Evolutionary conservation across 2,797 vertebrate genomes (phyloP).

Genomic region (Acipenser oxyrinchus): DNA sequence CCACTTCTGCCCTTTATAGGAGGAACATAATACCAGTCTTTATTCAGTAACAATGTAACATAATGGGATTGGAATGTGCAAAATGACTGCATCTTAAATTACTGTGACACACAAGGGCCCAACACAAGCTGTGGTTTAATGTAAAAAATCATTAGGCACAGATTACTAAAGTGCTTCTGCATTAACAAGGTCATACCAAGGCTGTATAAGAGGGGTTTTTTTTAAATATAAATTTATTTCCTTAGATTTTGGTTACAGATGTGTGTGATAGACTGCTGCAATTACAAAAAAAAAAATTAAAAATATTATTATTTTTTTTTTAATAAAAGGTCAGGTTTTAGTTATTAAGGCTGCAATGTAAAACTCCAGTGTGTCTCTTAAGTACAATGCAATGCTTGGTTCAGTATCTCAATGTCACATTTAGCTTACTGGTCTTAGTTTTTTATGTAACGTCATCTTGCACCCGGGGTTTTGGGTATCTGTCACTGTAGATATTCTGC

Average conservation of each 20-base stretch:
- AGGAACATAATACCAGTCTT: slow-evolving; percentile 97
- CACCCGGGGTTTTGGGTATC: too few species aligned
- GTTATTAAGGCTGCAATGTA: too few species aligned
- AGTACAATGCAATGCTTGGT: too few species aligned
- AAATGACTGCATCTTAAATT: slow-evolving; percentile 89
- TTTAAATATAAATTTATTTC: slow-evolving; percentile 27
- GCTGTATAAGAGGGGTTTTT: slow-evolving; percentile 40
- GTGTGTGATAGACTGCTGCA: slow-evolving; percentile 17
- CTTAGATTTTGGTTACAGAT: slow-evolving; percentile 48
- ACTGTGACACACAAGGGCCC: slow-evolving; percentile 81
- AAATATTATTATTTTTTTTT: too few species aligned
- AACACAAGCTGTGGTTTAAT: slow-evolving; percentile 75
- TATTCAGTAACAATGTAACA: slow-evolving; percentile 97
- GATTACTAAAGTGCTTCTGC: slow-evolving; percentile 72
- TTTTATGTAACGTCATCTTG: too few species aligned
- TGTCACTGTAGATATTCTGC: too few species aligned
- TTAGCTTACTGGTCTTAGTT: too few species aligned
- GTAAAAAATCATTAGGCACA: slow-evolving; percentile 81
- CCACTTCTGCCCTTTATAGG: slow-evolving; percentile 97
- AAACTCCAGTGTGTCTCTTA: too few species aligned
- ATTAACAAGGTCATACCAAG: slow-evolving; percentile 70
- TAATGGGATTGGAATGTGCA: slow-evolving; percentile 97
- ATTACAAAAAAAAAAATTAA: too few species aligned
- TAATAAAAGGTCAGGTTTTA: too few species aligned
- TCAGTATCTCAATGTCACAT: too few species aligned